Percentiles rank a stretch among this genome's conserved stretches.
Conservation (phyloP, 2,888 invertebrate species). For the Epsilonema sp. region DNA sequence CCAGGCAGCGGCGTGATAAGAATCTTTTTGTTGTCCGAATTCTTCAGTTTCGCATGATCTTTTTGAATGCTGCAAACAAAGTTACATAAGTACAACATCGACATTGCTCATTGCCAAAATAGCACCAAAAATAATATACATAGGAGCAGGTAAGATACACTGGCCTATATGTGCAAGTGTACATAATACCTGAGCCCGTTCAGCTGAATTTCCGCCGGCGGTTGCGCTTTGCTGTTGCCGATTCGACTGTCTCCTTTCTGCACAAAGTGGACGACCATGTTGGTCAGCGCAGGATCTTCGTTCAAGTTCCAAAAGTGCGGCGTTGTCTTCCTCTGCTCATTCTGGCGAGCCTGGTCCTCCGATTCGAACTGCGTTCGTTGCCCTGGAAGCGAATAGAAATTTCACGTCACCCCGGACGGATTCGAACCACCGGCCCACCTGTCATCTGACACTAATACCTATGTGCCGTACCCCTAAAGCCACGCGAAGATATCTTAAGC, state of each 20-base stretch:
- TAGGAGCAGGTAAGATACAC: too few relatives aligned
- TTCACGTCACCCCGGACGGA: too few relatives aligned
- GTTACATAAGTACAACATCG: too few relatives aligned
- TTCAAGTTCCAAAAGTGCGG: conserved; percentile 40
- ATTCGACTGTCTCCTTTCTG: conserved; percentile 28
- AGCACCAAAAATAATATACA: too few relatives aligned
- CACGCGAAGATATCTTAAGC: too few relatives aligned
- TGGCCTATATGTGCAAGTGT: neutral
- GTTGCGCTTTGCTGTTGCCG: conserved; percentile 29
- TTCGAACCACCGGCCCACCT: conserved; percentile 14
- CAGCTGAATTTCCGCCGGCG: conserved; percentile 31
- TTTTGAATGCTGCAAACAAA: conserved; percentile 33
- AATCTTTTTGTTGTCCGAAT: conserved; percentile 20
- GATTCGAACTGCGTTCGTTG: neutral
- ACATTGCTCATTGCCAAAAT: too few relatives aligned
- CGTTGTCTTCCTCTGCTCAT: conserved; percentile 30
- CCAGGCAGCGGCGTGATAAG: conserved; percentile 28
- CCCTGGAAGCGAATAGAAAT: too few relatives aligned
- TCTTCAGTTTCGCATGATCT: conserved; percentile 34
- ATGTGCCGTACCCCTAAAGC: too few relatives aligned
- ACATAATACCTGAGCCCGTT: conserved; percentile 37
- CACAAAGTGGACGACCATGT: conserved; percentile 38
- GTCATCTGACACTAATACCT: too few relatives aligned
- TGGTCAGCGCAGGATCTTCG: conserved; percentile 38
- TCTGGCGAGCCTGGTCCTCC: conserved; percentile 7